These are phyloP conservation scores for Pseudachorutes palmiensis DNA, from an alignment of 1,140 invertebrate species.

Conservation along the genomic window DNA sequence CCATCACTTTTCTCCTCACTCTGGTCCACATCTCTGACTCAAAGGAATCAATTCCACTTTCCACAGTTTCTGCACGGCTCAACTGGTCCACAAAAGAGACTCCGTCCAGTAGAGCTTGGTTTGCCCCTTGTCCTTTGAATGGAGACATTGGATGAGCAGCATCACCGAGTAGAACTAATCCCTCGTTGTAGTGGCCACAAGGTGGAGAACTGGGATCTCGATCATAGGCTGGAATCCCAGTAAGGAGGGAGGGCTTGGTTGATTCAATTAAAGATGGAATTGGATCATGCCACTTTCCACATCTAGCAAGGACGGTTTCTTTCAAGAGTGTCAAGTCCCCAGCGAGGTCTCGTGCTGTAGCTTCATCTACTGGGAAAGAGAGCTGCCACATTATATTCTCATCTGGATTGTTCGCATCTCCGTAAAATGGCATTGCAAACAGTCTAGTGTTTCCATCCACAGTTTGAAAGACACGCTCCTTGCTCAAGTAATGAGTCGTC, in stretches of 20 bases:
- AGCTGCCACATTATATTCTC: constrained; percentile 10
- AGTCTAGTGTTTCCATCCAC: constrained; percentile 5
- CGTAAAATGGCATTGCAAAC: constrained; percentile 8
- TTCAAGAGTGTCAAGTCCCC: background rate
- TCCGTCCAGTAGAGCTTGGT: constrained; percentile 1
- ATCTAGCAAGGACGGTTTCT: background rate
- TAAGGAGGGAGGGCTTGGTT: background rate
- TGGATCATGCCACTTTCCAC: constrained; percentile 2
- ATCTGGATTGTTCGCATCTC: background rate
- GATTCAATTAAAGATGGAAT: background rate
- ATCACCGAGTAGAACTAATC: background rate
- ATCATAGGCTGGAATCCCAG: background rate
- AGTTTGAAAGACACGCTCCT: constrained; percentile 6
- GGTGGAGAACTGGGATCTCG: background rate
- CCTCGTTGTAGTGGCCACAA: background rate
- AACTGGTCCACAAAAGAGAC: background rate
- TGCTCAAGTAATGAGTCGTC: background rate
- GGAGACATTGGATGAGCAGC: constrained; percentile 6
- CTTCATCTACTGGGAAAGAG: background rate
- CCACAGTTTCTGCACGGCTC: background rate
- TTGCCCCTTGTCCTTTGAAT: constrained; percentile 4
- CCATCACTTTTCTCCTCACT: background rate
- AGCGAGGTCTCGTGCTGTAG: background rate
- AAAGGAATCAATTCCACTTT: background rate
- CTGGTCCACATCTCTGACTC: background rate